Conservation (phyloP, 2,888 invertebrate species). For the Polydrusus tereticollis region DNA sequence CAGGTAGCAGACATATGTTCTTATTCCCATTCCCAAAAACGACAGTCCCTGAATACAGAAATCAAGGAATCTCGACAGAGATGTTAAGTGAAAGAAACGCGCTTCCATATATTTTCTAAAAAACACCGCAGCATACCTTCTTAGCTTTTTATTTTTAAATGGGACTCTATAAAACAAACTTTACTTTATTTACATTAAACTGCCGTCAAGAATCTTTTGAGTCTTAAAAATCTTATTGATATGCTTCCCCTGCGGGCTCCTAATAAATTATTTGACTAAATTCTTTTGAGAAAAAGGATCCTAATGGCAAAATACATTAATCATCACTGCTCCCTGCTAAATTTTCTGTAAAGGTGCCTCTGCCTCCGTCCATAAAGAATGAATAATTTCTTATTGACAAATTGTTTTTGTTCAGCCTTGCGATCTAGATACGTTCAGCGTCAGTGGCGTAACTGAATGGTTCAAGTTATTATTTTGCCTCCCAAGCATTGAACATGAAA, state of each 20-base stretch:
- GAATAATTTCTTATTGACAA: conserved; percentile 33
- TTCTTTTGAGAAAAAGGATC: conserved; percentile 37
- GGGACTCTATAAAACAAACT: not conserved
- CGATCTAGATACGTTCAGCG: not conserved
- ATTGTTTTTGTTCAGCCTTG: conserved; percentile 26
- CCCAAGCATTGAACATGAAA: not conserved
- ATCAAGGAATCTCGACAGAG: too few species aligned
- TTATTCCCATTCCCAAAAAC: too few species aligned
- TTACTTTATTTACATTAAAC: conserved; percentile 31
- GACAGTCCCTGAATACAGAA: too few species aligned
- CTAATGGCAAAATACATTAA: conserved; percentile 44
- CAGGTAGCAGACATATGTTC: too few species aligned
- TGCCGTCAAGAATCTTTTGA: conserved; percentile 22
- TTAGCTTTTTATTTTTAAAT: not conserved
- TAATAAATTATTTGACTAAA: conserved; percentile 44
- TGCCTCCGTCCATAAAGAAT: conserved; percentile 26
- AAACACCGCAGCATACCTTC: too few species aligned
- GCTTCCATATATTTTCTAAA: too few species aligned
- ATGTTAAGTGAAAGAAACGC: too few species aligned
- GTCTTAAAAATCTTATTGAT: conserved; percentile 35
- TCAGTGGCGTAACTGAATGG: not conserved
- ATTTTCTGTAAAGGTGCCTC: conserved; percentile 37
- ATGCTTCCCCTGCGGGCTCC: conserved; percentile 25
- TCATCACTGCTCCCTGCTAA: conserved; percentile 31
- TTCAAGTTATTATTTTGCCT: not conserved